Conservation (phyloP, 1,140 invertebrate species). For the Cherax quadricarinatus region DNA sequence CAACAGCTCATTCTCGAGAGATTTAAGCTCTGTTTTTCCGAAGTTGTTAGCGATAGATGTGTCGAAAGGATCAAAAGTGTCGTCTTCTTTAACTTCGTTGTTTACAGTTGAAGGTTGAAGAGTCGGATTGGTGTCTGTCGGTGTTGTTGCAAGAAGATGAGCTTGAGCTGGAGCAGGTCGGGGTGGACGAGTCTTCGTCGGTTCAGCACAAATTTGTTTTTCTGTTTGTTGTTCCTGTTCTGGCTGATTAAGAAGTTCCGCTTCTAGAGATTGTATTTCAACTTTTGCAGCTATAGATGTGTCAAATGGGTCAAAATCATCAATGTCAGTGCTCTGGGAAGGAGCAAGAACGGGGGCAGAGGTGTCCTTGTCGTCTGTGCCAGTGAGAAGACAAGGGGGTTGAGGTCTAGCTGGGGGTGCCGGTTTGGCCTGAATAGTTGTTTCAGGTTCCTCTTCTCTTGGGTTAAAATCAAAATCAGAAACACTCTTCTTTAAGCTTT, state of each 20-base stretch:
- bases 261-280: slow-evolving; percentile 68
- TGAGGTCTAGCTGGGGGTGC: slow-evolving; percentile 8
- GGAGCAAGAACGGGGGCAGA: slow-evolving; percentile 58
- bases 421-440: neutral
- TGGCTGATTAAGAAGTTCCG: slow-evolving; percentile 63
- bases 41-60: slow-evolving; percentile 86
- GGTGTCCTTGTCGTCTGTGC: slow-evolving; percentile 57
- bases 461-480: slow-evolving; percentile 84
- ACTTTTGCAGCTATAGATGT: slow-evolving; percentile 75
- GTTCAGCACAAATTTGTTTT: neutral
- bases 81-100: slow-evolving; percentile 76
- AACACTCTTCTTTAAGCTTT: slow-evolving; percentile 71
- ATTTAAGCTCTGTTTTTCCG: slow-evolving; percentile 83
- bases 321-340: slow-evolving; percentile 65
- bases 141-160: slow-evolving; percentile 56
- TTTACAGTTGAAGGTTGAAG: slow-evolving; percentile 51
- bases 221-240: slow-evolving; percentile 5
- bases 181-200: slow-evolving; percentile 51
- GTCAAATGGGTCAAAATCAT: slow-evolving; percentile 75
- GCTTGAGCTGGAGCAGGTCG: slow-evolving; percentile 51
- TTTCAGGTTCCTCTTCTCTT: slow-evolving; percentile 79
- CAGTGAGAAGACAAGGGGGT: slow-evolving; percentile 59
- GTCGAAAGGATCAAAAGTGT: slow-evolving; percentile 87
- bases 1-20: slow-evolving; percentile 34
- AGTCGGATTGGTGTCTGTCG: slow-evolving; percentile 71